Percentiles rank a stretch among this genome's conserved stretches.
Conservation (phyloP, 2,797 vertebrate species). For the Sebastes paucispinis region DNA sequence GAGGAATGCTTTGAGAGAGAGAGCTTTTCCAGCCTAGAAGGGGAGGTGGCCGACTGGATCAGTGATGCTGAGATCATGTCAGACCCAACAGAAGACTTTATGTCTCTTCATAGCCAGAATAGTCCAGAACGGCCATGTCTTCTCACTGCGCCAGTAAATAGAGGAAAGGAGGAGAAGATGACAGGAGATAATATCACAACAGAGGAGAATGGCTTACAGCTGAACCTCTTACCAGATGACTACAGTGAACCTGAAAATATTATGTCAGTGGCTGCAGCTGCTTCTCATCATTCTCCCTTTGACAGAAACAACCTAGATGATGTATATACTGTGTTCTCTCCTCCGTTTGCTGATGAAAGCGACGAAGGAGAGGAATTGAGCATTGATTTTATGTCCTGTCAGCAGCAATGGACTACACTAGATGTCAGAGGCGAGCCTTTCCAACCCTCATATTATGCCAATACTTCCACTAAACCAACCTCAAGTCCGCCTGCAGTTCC, state of each 20-base stretch:
- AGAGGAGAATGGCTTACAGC: not conserved
- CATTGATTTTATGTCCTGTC: slow-evolving; percentile 14
- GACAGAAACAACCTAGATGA: slow-evolving; percentile 9
- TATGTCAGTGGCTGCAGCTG: no score
- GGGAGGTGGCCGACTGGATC: slow-evolving; percentile 21
- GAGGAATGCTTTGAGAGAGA: slow-evolving; percentile 36
- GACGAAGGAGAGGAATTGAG: slow-evolving; percentile 52
- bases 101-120: slow-evolving; percentile 23
- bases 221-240: not conserved
- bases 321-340: slow-evolving; percentile 14
- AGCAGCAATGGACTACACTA: slow-evolving; percentile 25
- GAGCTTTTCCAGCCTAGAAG: slow-evolving; percentile 13
- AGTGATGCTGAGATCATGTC: slow-evolving; percentile 34
- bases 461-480: not conserved
- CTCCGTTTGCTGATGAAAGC: slow-evolving; percentile 55
- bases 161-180: not conserved
- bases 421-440: slow-evolving; percentile 31
- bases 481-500: slow-evolving; percentile 20
- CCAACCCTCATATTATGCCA: not conserved
- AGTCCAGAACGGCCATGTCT: slow-evolving; percentile 11
- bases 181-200: not conserved
- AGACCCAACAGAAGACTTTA: slow-evolving; percentile 26
- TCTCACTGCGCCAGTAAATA: not conserved
- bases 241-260: not conserved
- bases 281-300: no score